Percentiles rank a stretch among this genome's conserved stretches.
Evolutionary conservation across 2,888 invertebrate genomes (phyloP).

Genomic region (Anodontia alba): DNA sequence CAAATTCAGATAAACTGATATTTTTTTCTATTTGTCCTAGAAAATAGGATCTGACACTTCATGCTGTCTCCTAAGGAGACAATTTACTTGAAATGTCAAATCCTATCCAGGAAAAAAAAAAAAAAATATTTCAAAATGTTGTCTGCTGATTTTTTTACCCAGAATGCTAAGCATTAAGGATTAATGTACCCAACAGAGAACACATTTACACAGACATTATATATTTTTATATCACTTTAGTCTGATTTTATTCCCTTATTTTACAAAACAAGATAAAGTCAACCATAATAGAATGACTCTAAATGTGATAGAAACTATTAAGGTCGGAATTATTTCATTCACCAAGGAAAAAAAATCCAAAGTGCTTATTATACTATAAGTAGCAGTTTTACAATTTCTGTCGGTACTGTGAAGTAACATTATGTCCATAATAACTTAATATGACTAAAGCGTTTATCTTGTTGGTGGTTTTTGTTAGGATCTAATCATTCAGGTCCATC

Average conservation of each 20-base stretch:
- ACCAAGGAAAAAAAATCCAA: neutral
- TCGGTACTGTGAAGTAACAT: neutral
- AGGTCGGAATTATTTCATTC: neutral
- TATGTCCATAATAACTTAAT: conserved; percentile 9
- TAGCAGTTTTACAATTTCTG: no score
- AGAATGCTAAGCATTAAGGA: no score
- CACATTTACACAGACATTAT: conserved; percentile 2
- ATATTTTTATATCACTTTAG: conserved; percentile 4
- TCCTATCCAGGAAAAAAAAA: no score
- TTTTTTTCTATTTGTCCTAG: no score
- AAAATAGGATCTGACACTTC: no score
- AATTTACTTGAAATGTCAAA: no score
- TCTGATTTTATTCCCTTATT: neutral
- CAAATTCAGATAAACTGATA: no score
- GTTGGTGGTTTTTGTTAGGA: neutral
- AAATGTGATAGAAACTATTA: conserved; percentile 17
- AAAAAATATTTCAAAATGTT: no score
- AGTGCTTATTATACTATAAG: no score
- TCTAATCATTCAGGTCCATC: conserved; percentile 5
- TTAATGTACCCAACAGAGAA: neutral
- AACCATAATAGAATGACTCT: neutral
- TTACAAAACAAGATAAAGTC: neutral
- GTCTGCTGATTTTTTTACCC: no score
- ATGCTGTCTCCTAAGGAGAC: no score
- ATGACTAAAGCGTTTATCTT: conserved; percentile 9